phyloP scores from a whole-genome alignment of 2,113 vertebrate genomes.

The Anarrhichthys ocellatus region DNA sequence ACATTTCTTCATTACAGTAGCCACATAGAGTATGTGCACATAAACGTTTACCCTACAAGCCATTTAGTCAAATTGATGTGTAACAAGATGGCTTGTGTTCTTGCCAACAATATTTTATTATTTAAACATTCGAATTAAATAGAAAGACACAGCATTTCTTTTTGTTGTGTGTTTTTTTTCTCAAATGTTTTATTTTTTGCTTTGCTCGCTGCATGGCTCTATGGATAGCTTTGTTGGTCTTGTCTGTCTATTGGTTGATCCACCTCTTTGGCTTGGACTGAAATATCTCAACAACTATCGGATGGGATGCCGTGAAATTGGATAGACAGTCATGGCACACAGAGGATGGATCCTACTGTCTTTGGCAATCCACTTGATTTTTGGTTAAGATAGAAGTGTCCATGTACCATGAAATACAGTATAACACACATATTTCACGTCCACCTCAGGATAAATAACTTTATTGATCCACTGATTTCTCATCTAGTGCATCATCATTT shows the following conservation, averaged over 20 bases:
- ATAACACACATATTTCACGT: neutral
- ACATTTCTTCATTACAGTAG: constrained; percentile 1
- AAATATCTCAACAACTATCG: neutral
- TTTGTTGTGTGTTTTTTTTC: neutral
- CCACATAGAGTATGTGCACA: neutral
- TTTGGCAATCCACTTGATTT: neutral
- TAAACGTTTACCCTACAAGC: neutral
- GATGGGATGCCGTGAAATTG: neutral
- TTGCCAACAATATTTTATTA: constrained; percentile 8
- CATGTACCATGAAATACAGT: neutral
- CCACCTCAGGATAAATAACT: neutral
- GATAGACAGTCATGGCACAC: neutral
- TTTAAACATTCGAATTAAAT: neutral
- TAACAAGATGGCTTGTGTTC: neutral
- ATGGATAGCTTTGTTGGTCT: neutral
- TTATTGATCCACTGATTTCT: neutral
- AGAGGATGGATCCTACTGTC: neutral
- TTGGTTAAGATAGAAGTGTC: neutral
- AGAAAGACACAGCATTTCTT: neutral
- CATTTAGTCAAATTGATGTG: neutral
- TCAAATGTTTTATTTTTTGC: no score
- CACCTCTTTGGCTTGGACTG: neutral
- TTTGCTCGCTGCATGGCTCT: neutral
- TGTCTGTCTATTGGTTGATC: neutral
- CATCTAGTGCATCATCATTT: neutral